Conservation (phyloP, 2,797 vertebrate genomes). For the Siniperca scherzeri region DNA sequence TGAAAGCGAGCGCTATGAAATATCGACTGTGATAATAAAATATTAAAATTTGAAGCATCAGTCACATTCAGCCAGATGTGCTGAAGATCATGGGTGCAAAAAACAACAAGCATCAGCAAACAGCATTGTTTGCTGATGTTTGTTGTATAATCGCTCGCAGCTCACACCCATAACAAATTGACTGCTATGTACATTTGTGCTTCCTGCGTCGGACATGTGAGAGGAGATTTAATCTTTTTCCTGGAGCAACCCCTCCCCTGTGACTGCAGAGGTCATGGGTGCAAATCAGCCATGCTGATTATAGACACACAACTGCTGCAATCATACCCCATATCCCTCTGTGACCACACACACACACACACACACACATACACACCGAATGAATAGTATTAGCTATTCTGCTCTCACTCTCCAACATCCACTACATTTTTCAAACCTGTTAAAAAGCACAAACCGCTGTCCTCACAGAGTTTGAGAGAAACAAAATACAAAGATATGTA, state of each 20-base stretch:
- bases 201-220: constrained; percentile 48
- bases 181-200: constrained; percentile 33
- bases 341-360: not conserved
- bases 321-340: not conserved
- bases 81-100: constrained; percentile 8
- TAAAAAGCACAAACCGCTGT: not conserved
- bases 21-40: constrained; percentile 17
- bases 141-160: not conserved
- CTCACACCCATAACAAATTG: constrained; percentile 35
- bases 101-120: constrained; percentile 46
- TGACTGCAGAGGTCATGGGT: constrained; percentile 39
- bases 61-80: constrained; percentile 24
- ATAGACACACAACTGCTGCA: constrained; percentile 10
- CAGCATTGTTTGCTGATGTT: not conserved
- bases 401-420: not conserved
- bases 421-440: constrained; percentile 7
- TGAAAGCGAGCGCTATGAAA: constrained; percentile 29
- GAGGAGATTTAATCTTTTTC: constrained; percentile 47
- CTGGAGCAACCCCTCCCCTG: constrained; percentile 20
- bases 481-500: not conserved
- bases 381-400: not conserved
- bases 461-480: not conserved
- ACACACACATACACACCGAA: not conserved
- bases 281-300: constrained; percentile 32
- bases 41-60: constrained; percentile 36